Base-by-base conservation (phyloP, 2,797 vertebrate species). In the Pseudochirops corinnae region DNA sequence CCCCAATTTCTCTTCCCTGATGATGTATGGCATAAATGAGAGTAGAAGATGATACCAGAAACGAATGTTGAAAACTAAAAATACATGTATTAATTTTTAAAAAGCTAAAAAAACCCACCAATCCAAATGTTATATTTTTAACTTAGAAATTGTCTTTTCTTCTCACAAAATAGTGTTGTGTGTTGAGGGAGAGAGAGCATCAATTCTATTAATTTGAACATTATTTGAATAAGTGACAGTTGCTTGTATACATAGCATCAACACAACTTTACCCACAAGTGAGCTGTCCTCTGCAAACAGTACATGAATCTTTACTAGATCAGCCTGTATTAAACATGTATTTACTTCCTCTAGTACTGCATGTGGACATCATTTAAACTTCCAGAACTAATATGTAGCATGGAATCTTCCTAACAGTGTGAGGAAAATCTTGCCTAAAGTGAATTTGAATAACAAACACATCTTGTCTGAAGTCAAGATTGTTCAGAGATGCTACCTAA, bases 241-340 rank as follows among this genome's bases (percentile, higher is more conserved):
- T 82, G 1, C 21, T 82, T 82, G 74, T 46, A 82, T 82, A 82
- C 3, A 24, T 46, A 26, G 74, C 39, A 87, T 46, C 74, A 46
- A 46, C 1, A 24, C 3, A 46, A 46, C 21, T 87, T 87, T 26
- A 26, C 74, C 21, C 74, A 87, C 33, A 87, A 46, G 24, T 87
- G 39, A 87, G 24, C 46, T 26, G 10, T 46, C 18, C 74, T 95
- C 58, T 92, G 39, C 7, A 57, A 95, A 60, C 62, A 67, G 6
- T 82, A 18, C 10, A 16, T 87, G 67, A 90, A 1, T 12, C 5
- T 95, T 90, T 93, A 26, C 60, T 74, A 33, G 4, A 90, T 31
- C 24, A 91, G 13, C 46, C 82, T 91, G 92, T 93, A 94, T 16
- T 90, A 94, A 95, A 90, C n/a, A 94, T 9, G 92, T 92, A 55